Base-by-base conservation (phyloP, 30 jellyfish, hydroid and myxozoan genomes). In the Hydractinia symbiolongicarpus region DNA sequence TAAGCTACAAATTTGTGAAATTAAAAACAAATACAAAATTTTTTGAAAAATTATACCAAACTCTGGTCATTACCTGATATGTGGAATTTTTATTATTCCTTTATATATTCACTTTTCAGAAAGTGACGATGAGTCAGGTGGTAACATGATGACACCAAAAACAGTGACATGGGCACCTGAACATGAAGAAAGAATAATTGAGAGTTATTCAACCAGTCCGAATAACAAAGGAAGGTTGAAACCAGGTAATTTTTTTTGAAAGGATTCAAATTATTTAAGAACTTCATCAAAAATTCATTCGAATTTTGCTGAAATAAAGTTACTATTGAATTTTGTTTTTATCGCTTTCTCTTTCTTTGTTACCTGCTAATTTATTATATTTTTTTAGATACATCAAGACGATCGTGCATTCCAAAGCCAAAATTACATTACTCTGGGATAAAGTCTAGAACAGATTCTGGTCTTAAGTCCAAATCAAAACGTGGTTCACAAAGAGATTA, bases 111-210 rank as follows among this genome's bases (percentile, higher is more conserved):
- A n/a, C 16, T 0, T 58, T 58, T 13, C 69, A 64, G 83, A 74
- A 30, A 30, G 13, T 50, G 68, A 74, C 15, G 83, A 74, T 50
- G 83, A 74, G 54, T 49, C 68, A 49, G 69, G 54, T n/a, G 62
- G 66, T 4, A 20, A 55, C 14, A 30, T 72, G 81, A 86, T 69
- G 57, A 88, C 90, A 57, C 95, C 98, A 50, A 91, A 91, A 64
- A 86, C 98, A 49, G 98, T 91, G 67, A 82, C 91, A 53, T 91
- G 98, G 98, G 98, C 98, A 14, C 87, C 86, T 13, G 89, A 86
- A 60, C 82, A 91, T 60, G 95, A 91, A 69, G 98, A 91, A 66
- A 61, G 83, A 82, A 86, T 86, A 49, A 91, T 91, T 54, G 98
- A 91, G 44, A 91, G 77, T 55, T 13, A 64, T 71, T 71, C 80